Base-by-base conservation (phyloP, 2,888 invertebrate genomes). In the Ptychoptera albimana region DNA sequence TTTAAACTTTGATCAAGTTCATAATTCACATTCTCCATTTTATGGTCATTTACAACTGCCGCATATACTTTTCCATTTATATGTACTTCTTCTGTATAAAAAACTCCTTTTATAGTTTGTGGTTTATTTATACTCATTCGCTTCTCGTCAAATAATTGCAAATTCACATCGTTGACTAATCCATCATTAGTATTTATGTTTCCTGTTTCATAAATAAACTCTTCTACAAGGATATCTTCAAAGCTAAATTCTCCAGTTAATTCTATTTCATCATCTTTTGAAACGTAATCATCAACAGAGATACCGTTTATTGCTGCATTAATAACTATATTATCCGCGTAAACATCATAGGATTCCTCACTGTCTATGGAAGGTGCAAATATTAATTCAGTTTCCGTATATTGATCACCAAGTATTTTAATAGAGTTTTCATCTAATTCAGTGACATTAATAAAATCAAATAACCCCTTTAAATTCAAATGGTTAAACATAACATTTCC, bases 401-500 rank as follows among this genome's bases (percentile, higher is more conserved):
- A 56, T 46, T 65, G 63, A 49, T 71, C 60, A 11, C 60, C 62
- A 37, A 54, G 58, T 12, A 69, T 50, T 43, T 60, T 64, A 1
- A 73, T 57, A 0, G 64, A 50, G 29, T 68, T 60, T 34, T 57
- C 49, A 14, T 67, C 56, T 2, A 73, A 52, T 50, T 69, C 56
- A 0, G 59, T 60, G 9, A 72, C 52, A 46, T 69, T 63, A 1
- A 69, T 55, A 1, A 61, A 63, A 48, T 68, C 67, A 44, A 62
- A 66, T 10, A 59, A 48, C 1, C 67, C 72, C 7, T 50, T 51
- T 0, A 71, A 46, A 11, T 56, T 51, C 2, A 76, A 52, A 46
- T 67, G 60, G 37, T 68, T 60, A 31, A 76, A 68, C 39, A 55
- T 57, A 1, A 71, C 59, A 42, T 64, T 57, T 1, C 68, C 68